These are phyloP conservation scores for Monochamus alternatus DNA, from an alignment of 2,888 invertebrate genomes.

Conservation along the genomic window DNA sequence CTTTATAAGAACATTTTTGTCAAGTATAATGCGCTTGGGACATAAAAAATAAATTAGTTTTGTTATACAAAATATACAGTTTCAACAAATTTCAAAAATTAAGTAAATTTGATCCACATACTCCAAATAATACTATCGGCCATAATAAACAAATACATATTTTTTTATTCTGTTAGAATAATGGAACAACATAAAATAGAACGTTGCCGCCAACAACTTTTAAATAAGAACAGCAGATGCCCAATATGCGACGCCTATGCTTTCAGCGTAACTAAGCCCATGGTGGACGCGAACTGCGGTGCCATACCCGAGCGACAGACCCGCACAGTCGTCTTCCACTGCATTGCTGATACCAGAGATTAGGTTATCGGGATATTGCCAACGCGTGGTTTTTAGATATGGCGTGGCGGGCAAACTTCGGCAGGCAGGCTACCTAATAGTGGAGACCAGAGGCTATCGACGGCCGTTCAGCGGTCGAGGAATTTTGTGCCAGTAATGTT, in stretches of 20 bases:
- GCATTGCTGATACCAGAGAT: conserved; percentile 30
- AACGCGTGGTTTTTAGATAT: conserved; percentile 21
- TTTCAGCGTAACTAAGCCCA: not conserved
- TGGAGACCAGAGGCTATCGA: not conserved
- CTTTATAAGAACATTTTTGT: too few relatives aligned
- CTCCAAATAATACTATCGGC: too few relatives aligned
- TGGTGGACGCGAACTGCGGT: conserved; percentile 3
- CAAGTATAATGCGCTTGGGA: too few relatives aligned
- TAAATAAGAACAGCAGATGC: not conserved
- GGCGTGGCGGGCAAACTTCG: not conserved
- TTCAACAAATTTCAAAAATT: too few relatives aligned
- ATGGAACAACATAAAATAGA: too few relatives aligned
- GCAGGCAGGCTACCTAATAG: not conserved
- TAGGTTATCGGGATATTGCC: conserved; percentile 35
- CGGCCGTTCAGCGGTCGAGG: conserved; percentile 12
- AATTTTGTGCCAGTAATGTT: not conserved
- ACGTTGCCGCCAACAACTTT: not conserved
- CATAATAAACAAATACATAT: too few relatives aligned
- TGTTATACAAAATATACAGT: too few relatives aligned
- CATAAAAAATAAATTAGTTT: too few relatives aligned
- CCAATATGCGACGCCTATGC: conserved; percentile 16
- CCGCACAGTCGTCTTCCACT: conserved; percentile 25
- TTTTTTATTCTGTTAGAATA: too few relatives aligned
- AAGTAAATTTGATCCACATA: too few relatives aligned
- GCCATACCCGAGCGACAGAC: conserved; percentile 14